These are phyloP conservation scores for Neocrepidodera transversa DNA, from an alignment of 2,888 invertebrate genomes.

Conservation along the genomic window DNA sequence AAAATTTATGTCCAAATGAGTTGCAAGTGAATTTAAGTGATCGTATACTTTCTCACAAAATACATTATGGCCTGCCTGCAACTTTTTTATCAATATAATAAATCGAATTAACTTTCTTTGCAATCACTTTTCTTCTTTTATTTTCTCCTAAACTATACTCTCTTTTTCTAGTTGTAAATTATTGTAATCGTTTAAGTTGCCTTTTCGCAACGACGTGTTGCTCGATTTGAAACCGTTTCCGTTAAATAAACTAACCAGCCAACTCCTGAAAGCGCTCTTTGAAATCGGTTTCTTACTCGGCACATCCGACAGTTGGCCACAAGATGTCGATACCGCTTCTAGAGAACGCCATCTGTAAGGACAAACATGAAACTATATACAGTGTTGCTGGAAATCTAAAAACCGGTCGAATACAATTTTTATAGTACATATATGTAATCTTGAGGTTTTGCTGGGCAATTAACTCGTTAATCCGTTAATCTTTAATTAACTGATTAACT, in stretches of 20 bases:
- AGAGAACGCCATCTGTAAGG: conserved; percentile 74
- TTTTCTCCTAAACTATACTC: conserved; percentile 69
- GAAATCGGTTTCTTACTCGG: conserved; percentile 68
- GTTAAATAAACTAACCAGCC: conserved; percentile 79
- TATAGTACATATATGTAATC: too few species aligned
- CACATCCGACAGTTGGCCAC: conserved; percentile 53
- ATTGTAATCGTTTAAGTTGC: conserved; percentile 63
- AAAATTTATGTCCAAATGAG: too few species aligned
- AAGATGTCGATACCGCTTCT: conserved; percentile 68
- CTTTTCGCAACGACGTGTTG: conserved; percentile 65
- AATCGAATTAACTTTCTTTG: too few species aligned
- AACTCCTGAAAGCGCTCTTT: conserved; percentile 72
- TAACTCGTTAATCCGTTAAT: too few species aligned
- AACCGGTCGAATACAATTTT: too few species aligned
- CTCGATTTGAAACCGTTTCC: conserved; percentile 75
- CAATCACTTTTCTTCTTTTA: too few species aligned
- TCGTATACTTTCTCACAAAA: too few species aligned
- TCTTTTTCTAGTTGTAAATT: conserved; percentile 67
- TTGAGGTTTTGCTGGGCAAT: too few species aligned
- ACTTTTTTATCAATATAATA: too few species aligned
- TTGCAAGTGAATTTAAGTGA: too few species aligned
- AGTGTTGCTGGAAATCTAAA: background rate
- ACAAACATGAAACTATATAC: background rate
- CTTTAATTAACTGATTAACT: too few species aligned
- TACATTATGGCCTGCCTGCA: too few species aligned